phyloP scores from a whole-genome alignment of 1,140 invertebrate genomes.

The Aphaenogaster ashmeadi region DNA sequence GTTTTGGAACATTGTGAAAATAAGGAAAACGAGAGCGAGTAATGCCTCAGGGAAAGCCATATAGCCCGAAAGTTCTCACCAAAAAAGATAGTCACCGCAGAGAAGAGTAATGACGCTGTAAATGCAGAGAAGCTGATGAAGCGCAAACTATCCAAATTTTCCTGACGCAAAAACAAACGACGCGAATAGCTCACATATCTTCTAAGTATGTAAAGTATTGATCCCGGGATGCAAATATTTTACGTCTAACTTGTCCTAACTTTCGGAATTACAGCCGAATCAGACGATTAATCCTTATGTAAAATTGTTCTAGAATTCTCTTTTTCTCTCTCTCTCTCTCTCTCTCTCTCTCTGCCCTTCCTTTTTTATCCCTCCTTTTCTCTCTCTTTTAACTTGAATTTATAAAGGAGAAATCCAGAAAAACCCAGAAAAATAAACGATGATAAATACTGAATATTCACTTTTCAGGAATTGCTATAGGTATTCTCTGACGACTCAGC shows the following conservation, averaged over 20 bases:
- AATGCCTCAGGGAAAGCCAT: conserved; percentile 43
- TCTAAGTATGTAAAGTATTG: conserved; percentile 37
- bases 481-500: conserved; percentile 57
- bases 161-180: conserved; percentile 20
- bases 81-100: conserved; percentile 41
- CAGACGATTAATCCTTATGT: conserved; percentile 39
- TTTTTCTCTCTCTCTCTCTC: not conserved
- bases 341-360: no score
- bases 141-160: conserved; percentile 33
- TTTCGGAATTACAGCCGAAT: conserved; percentile 39
- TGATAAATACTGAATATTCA: conserved; percentile 41
- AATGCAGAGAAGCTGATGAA: conserved; percentile 32
- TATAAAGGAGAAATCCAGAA: not conserved
- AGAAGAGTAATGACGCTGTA: conserved; percentile 23
- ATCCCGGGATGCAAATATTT: conserved; percentile 39
- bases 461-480: not conserved
- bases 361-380: not conserved
- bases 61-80: conserved; percentile 39
- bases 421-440: not conserved
- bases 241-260: conserved; percentile 46
- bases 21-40: conserved; percentile 59
- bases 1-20: conserved; percentile 60
- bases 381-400: not conserved
- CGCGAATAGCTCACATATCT: conserved; percentile 25
- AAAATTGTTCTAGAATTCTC: not conserved